Base-by-base conservation (phyloP, 2,113 vertebrate species). In the Ciconia boyciana region DNA sequence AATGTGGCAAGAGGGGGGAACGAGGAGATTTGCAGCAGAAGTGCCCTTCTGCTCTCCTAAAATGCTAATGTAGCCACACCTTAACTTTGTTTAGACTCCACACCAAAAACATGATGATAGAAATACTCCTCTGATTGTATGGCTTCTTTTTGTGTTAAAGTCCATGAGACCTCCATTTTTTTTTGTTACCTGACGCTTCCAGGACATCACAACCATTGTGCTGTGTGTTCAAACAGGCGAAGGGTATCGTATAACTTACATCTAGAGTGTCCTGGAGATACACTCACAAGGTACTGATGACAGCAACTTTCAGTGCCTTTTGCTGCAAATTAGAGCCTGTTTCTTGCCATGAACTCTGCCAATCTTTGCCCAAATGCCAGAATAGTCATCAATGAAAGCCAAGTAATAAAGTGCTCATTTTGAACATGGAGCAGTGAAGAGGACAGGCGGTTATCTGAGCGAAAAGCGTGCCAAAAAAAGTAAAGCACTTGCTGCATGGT, bases 221-320 rank as follows among this genome's bases (percentile, higher is more conserved):
- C 22, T 71, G 11, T 55, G 20, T 66, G 65, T 93, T 90, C 12
- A 13, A 43, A 52, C 22, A 31, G 29, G 17, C 22, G 46, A 78
- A 81, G 39, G 24, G 29, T 34, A 34, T 41, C 14, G 6, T 16
- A 1, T 60, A 16, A 39, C 31, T 62, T 57, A n/a, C 9, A 57
- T 19, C 28, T 36, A 11, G 15, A 7, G 15, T 69, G 10, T 43
- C 51, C 62, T 72, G 60, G 32, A 87, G 17, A 26, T 57, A 16
- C 0, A 41, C 13, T 55, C 1, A 0, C 19, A 34, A 43, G 28
- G 28, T 66, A 8, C 20, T 26, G 48, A 26, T 12, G 16, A 26
- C 31, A 70, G 36, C n/a, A 65, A 62, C 41, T 87, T 57, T 36
- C 46, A 52, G 44, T 77, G 29, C 24, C 7, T 78, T 77, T 90